phyloP scores from a whole-genome alignment of 2,888 invertebrate species.

The Euzophera pinguis region DNA sequence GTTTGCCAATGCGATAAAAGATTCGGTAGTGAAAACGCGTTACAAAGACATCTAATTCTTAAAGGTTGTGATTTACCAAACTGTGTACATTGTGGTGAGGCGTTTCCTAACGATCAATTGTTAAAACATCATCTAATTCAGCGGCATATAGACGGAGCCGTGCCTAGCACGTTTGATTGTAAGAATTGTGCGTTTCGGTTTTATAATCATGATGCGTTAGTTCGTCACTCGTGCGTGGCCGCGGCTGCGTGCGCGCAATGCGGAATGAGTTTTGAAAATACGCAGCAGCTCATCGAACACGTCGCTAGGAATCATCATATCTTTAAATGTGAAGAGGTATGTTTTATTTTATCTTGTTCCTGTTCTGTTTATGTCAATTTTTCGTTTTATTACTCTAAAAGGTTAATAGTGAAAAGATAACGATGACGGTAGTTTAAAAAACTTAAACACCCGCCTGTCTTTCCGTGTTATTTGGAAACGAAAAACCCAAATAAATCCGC shows the following conservation, averaged over 20 bases:
- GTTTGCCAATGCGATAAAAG: conserved; percentile 21
- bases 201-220: not conserved
- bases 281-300: conserved; percentile 23
- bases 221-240: not conserved
- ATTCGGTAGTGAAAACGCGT: conserved; percentile 20
- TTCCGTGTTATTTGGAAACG: no score
- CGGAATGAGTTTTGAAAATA: conserved; percentile 22
- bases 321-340: conserved; percentile 19
- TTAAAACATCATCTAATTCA: conserved; percentile 26
- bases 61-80: conserved; percentile 11
- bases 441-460: no score
- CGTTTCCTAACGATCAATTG: conserved; percentile 14
- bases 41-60: conserved; percentile 18
- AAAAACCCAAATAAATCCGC: no score
- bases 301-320: conserved; percentile 20
- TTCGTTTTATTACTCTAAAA: no score
- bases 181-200: conserved; percentile 12
- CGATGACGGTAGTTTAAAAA: no score
- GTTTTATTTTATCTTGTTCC: no score
- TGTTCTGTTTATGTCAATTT: no score
- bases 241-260: conserved; percentile 26
- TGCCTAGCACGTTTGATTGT: conserved; percentile 11
- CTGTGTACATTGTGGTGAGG: conserved; percentile 29
- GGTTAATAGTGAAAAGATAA: no score
- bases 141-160: conserved; percentile 17